These are phyloP conservation scores for Arnoldichthys spilopterus DNA, from an alignment of 2,797 vertebrate genomes.

Conservation along the genomic window DNA sequence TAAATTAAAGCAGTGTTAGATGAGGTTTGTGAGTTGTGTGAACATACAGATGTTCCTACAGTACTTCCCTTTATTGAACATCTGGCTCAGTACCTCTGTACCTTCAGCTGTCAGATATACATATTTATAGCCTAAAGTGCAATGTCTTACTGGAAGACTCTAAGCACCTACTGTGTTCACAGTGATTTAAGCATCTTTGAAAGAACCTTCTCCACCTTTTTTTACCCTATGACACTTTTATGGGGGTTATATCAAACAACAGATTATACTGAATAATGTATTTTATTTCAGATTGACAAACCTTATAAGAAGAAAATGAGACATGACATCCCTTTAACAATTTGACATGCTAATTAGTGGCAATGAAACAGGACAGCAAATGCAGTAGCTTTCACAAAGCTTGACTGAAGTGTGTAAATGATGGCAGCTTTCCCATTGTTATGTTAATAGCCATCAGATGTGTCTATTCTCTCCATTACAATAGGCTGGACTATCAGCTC, in stretches of 20 bases:
- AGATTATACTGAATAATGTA: background rate
- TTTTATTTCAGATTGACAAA: background rate
- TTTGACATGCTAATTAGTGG: background rate
- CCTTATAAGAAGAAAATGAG: background rate
- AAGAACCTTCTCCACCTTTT: background rate
- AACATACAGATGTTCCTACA: constrained; percentile 33
- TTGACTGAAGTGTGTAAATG: background rate
- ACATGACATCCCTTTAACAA: background rate
- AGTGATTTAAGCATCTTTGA: constrained; percentile 1
- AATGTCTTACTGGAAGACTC: constrained; percentile 15
- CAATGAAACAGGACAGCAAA: background rate
- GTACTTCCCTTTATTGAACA: constrained; percentile 44
- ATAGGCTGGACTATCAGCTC: background rate
- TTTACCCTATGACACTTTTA: background rate
- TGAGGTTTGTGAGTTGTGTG: constrained; percentile 26
- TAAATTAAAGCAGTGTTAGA: constrained; percentile 36
- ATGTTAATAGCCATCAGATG: background rate
- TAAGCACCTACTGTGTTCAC: constrained; percentile 1
- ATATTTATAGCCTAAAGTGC: constrained; percentile 53
- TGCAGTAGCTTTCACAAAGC: background rate
- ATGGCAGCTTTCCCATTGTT: background rate
- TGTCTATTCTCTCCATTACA: background rate
- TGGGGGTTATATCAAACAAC: background rate
- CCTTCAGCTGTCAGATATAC: constrained; percentile 42
- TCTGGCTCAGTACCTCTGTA: constrained; percentile 46